Conservation (phyloP, 2,113 vertebrate genomes). For the Hypomesus transpacificus region DNA sequence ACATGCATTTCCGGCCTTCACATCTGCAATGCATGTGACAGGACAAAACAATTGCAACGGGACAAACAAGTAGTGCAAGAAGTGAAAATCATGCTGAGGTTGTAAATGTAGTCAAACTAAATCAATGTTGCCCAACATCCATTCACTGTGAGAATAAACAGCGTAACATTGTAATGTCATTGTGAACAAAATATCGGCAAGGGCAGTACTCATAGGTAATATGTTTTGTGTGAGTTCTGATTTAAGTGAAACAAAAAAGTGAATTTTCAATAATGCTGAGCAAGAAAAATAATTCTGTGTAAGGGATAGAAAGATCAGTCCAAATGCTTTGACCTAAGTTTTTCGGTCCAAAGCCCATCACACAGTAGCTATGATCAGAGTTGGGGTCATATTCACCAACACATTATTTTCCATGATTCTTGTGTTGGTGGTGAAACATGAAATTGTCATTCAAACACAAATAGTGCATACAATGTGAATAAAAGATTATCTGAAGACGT, state of each 20-base stretch:
- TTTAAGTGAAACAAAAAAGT: conserved; percentile 48
- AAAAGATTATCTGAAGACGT: no score
- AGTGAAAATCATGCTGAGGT: conserved; percentile 61
- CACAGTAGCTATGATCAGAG: conserved; percentile 29
- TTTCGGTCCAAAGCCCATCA: conserved; percentile 51
- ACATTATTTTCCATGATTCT: not conserved
- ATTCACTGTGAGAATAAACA: conserved; percentile 49
- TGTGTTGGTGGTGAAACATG: not conserved
- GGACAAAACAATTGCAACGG: no score
- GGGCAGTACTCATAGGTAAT: conserved; percentile 67
- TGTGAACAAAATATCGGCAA: conserved; percentile 71
- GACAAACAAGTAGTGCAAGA: conserved; percentile 68
- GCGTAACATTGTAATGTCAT: conserved; percentile 75
- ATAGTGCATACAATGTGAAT: no score
- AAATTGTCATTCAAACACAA: not conserved
- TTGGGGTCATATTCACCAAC: conserved; percentile 16
- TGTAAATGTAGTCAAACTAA: not conserved
- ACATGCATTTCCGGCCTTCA: no score
- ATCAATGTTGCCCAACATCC: conserved; percentile 61
- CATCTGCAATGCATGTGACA: no score
- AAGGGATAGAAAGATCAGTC: conserved; percentile 60
- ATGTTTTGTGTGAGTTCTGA: conserved; percentile 47
- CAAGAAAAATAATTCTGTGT: conserved; percentile 63
- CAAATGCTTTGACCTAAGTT: conserved; percentile 60
- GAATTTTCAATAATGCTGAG: conserved; percentile 60